Evolutionary conservation across 2,113 vertebrate genomes (phyloP), one percentile per base, ranked within the genome.

Genomic region (Calypte anna): DNA sequence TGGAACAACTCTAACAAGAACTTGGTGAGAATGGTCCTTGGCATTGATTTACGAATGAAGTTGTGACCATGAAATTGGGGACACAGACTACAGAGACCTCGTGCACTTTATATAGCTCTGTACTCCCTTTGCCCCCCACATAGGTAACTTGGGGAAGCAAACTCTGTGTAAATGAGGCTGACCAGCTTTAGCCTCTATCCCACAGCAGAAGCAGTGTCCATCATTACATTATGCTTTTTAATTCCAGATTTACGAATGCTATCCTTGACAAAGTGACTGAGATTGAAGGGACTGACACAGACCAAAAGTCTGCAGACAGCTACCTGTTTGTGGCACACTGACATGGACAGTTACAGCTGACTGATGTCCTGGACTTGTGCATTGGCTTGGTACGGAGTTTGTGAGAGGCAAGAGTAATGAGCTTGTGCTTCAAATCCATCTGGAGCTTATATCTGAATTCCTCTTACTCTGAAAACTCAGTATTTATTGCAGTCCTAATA

Each of bases 401-500:
- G 43, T 69, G 75, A 97, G 57, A 74, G 76, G 46, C 78, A 40
- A 91, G 82, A 93, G 38, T 93, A 90, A 94, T 90, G 68, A 95
- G 30, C 24, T 19, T 75, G 11, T 64, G 30, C 64, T 94, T 94
- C 69, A 95, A 91, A 88, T 83, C 53, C 85, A 90, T 83, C 68
- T 91, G 82, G 74, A 88, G 53, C 86, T 87, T 74, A 62, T 62
- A 91, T 59, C 48, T 68, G 54, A 91, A 93, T 95, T 93, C 73
- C 57, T 88, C 68, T 94, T 72, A 64, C 43, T 86, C 79, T 70
- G 90, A 93, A 94, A 95, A 86, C 40, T 90, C 22, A 2, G 44
- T 95, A 83, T 97, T 94, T 96, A 81, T 95, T 96, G 43, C 53
- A 82, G 58, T 59, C 28, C 53, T 95, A 90, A 61, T 12, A 94